These are phyloP conservation scores for Neoarius graeffei DNA, from an alignment of 2,113 vertebrate species.

Conservation along the genomic window DNA sequence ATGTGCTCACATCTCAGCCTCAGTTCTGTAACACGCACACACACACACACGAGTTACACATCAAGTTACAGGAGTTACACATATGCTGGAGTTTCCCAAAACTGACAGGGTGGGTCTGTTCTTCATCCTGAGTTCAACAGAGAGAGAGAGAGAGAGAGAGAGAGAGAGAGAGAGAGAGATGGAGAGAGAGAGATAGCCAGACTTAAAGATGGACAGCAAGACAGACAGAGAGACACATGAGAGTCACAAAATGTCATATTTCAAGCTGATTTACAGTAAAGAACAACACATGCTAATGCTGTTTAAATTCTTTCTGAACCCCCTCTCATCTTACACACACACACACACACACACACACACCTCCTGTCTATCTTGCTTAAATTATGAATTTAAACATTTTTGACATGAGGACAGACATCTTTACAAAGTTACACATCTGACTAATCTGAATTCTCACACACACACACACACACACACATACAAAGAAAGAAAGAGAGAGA, in stretches of 20 bases:
- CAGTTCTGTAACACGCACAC: too few species aligned
- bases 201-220: background rate
- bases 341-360: constrained; percentile 33
- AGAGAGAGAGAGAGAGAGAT: background rate
- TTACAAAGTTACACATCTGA: constrained; percentile 31
- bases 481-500: too few species aligned
- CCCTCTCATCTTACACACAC: constrained; percentile 9
- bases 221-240: constrained; percentile 9
- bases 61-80: too few species aligned
- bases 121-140: background rate
- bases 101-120: too few species aligned
- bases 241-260: background rate
- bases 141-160: background rate
- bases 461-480: constrained; percentile 36
- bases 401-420: constrained; percentile 38
- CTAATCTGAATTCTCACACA: constrained; percentile 24
- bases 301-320: background rate
- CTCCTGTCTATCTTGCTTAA: background rate
- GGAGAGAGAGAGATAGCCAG: background rate
- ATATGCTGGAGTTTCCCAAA: too few species aligned
- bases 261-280: constrained; percentile 13
- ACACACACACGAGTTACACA: too few species aligned
- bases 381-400: constrained; percentile 34
- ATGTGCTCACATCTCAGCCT: too few species aligned
- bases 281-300: background rate